A percentile compares a stretch with the other conserved stretches of the same genome.
These are phyloP conservation scores for Gallinago stenura DNA, from an alignment of 2,797 vertebrate genomes.

Conservation along the genomic window DNA sequence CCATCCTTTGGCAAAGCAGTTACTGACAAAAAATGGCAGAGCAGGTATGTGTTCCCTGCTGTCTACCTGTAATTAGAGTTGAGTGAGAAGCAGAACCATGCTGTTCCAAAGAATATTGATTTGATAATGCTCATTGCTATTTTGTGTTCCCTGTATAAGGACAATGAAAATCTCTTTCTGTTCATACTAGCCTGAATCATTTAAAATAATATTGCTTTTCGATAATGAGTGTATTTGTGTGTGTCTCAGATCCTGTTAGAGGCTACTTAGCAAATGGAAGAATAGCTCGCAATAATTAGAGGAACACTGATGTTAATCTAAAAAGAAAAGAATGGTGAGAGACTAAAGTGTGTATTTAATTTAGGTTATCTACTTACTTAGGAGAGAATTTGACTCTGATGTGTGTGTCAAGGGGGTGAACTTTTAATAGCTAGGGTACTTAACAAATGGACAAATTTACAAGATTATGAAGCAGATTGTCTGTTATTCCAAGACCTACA, in stretches of 20 bases:
- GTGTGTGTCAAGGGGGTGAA: not conserved
- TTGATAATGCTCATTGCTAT: not conserved
- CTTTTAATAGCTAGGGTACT: not conserved
- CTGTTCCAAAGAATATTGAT: not conserved
- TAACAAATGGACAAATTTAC: not conserved
- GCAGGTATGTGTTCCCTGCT: not conserved
- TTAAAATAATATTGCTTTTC: not conserved
- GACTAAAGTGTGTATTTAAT: not conserved
- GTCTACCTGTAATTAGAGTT: not conserved
- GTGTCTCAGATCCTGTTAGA: not conserved
- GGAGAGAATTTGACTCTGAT: not conserved
- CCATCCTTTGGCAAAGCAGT: not conserved
- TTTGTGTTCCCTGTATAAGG: not conserved
- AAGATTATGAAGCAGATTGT: not conserved
- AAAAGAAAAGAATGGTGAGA: not conserved
- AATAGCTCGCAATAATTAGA: constrained; percentile 8
- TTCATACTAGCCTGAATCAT: not conserved
- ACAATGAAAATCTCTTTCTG: not conserved
- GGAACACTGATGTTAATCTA: not conserved
- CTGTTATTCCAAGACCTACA: not conserved
- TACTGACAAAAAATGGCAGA: not conserved
- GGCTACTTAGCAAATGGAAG: not conserved
- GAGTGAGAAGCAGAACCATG: not conserved
- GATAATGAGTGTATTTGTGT: not conserved
- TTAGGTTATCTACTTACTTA: not conserved